Base-by-base conservation (phyloP, 1,140 invertebrate genomes). In the Polypedilum vanderplanki region DNA sequence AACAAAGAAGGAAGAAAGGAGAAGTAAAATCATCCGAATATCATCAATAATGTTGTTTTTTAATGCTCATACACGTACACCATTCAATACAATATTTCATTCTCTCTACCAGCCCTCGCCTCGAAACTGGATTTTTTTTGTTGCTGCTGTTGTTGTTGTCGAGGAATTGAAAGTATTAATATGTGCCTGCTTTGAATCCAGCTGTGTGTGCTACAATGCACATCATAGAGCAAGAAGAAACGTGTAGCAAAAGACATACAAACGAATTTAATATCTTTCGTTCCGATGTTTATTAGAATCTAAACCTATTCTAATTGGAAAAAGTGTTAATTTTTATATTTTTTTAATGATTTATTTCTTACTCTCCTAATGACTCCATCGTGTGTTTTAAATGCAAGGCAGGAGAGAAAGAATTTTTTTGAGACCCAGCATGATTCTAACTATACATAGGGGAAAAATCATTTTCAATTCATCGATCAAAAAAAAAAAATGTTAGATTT, bases 111-210 rank as follows among this genome's bases (percentile, higher is more conserved):
- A 3, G 24, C 24, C 24, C 12, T 57, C n/a, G 46, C 46, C n/a
- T 57, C 46, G 3, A 57, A 57, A 9, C 46, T 57, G 46, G 10
- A 46, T 46, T 57, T 57, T 57, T 57, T 57, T 46, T 46, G 9
- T n/a, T n/a, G n/a, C n/a, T 33, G 24, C 5, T 33, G 24, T 33
- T 33, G 24, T 33, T 33, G 24, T 33, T 33, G 24, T 33, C n/a
- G 12, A 57, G 46, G 46, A 57, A 57, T 57, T 57, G 46, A 57
- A 57, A 57, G 46, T 57, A 57, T 57, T 57, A 33, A n/a, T 57
- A 57, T 57, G 46, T 57, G 46, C 46, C 46, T 57, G n/a, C 46
- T 57, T 57, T 57, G n/a, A 57, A 57, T 57, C 46, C 46, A 57
- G 46, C 46, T 57, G 46, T 57, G 46, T 57, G 46, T 57, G 46